Percentiles rank a stretch among this genome's conserved stretches.
Conservation (phyloP, 2,888 invertebrate species). For the Lacanobia wlatinum region DNA sequence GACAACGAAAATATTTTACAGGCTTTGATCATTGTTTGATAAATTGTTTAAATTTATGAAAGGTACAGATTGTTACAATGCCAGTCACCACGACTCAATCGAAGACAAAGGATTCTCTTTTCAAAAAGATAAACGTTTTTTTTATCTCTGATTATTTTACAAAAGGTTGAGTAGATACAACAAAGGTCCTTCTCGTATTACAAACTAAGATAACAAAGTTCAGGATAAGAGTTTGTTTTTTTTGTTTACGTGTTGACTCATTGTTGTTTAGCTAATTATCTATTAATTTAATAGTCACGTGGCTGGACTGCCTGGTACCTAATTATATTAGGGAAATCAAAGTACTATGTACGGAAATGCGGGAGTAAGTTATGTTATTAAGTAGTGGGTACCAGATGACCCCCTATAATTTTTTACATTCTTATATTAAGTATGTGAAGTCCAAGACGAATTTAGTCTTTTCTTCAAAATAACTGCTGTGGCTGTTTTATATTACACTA, state of each 20-base stretch:
- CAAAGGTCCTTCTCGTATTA: slow-evolving; percentile 80
- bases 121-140: slow-evolving; percentile 28
- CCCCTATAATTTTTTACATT: neutral
- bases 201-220: slow-evolving; percentile 77
- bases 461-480: neutral
- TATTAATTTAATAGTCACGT: neutral
- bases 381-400: neutral
- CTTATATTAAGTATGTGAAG: neutral
- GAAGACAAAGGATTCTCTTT: slow-evolving; percentile 33
- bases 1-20: slow-evolving; percentile 45
- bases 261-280: slow-evolving; percentile 13
- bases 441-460: neutral
- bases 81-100: neutral
- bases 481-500: neutral
- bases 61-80: slow-evolving; percentile 17
- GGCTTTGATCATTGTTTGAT: slow-evolving; percentile 53
- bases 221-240: slow-evolving; percentile 68
- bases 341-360: neutral
- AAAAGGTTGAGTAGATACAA: slow-evolving; percentile 62
- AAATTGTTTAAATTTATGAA: slow-evolving; percentile 39
- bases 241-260: slow-evolving; percentile 50
- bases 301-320: neutral
- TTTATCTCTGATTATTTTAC: slow-evolving; percentile 31
- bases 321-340: neutral
- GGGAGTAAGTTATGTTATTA: neutral